phyloP scores from a whole-genome alignment of 2,797 vertebrate species.

The Pangasius mekongensis region DNA sequence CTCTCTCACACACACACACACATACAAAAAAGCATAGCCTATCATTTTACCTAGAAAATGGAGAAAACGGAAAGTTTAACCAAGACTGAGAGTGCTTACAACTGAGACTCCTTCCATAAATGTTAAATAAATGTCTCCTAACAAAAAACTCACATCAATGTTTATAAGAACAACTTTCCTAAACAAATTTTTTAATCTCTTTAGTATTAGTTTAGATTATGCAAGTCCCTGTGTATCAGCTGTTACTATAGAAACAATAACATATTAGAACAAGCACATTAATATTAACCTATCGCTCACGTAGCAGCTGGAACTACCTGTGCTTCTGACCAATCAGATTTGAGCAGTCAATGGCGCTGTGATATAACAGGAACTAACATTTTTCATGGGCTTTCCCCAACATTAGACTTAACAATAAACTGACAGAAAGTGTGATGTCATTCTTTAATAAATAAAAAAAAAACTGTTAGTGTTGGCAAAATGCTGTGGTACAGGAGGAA shows the following conservation, averaged over 20 bases:
- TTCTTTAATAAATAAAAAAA: not conserved
- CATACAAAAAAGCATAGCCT: not conserved
- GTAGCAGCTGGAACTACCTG: not conserved
- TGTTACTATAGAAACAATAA: not conserved
- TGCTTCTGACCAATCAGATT: not conserved
- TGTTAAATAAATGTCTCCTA: not conserved
- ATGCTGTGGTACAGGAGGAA: not conserved
- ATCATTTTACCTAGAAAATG: not conserved
- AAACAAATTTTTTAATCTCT: not conserved
- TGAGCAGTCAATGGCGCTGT: too few species aligned
- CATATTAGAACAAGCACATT: not conserved
- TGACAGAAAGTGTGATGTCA: not conserved
- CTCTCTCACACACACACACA: not conserved
- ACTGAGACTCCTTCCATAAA: not conserved
- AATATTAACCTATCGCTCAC: not conserved
- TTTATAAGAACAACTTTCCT: not conserved
- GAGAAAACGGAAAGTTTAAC: not conserved
- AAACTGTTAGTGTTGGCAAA: not conserved
- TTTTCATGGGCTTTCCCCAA: too few species aligned
- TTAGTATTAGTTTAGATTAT: not conserved
- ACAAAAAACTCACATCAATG: not conserved
- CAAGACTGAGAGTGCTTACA: not conserved
- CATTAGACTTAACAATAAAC: not conserved
- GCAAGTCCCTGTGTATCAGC: not conserved
- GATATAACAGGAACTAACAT: not conserved